Evolutionary conservation across 1,140 invertebrate species (phyloP).

Genomic region (Heliothis subflexa): DNA sequence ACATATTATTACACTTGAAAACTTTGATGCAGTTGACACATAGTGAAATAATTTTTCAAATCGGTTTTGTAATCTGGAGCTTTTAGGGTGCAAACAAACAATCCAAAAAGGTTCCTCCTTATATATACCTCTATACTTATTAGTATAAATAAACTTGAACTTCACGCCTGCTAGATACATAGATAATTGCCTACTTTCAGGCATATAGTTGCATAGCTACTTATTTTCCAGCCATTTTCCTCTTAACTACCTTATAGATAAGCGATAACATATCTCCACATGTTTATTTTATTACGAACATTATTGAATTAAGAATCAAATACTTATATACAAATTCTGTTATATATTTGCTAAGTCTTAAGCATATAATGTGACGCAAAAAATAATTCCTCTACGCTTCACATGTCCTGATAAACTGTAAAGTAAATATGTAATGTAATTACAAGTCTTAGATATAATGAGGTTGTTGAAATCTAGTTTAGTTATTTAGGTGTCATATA

Average conservation of each 20-base stretch:
- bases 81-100: too few species aligned
- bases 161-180: background rate
- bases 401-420: slow-evolving; percentile 56
- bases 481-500: background rate
- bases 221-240: background rate
- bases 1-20: too few species aligned
- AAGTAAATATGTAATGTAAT: slow-evolving; percentile 52
- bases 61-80: too few species aligned
- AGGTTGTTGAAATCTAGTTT: slow-evolving; percentile 45
- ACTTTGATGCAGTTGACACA: too few species aligned
- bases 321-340: slow-evolving; percentile 26
- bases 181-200: background rate
- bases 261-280: slow-evolving; percentile 25
- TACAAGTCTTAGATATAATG: slow-evolving; percentile 55
- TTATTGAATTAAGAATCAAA: slow-evolving; percentile 38
- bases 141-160: background rate
- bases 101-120: too few species aligned
- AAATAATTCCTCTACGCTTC: slow-evolving; percentile 60
- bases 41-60: too few species aligned
- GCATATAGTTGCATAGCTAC: background rate
- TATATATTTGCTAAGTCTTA: slow-evolving; percentile 37
- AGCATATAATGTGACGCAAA: slow-evolving; percentile 61
- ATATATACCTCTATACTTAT: too few species aligned
- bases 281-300: slow-evolving; percentile 29
- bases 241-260: slow-evolving; percentile 15